Evolutionary conservation across 2,113 vertebrate species (phyloP).

Genomic region (Phrynosoma blainvillii): DNA sequence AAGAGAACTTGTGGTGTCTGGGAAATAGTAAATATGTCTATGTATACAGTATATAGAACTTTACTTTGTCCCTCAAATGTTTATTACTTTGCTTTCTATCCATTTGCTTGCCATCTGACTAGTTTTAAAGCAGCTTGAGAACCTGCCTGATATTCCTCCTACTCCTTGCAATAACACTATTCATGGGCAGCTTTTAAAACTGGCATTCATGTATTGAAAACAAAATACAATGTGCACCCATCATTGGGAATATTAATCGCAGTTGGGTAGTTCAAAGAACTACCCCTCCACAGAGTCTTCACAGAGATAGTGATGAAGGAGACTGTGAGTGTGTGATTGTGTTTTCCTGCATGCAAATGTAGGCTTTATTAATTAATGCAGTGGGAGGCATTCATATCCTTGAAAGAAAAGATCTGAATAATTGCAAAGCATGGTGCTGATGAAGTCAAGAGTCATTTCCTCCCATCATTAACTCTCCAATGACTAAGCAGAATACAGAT

Average conservation of each 20-base stretch:
- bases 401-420: slow-evolving; percentile 35
- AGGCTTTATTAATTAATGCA: not conserved
- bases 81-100: no score
- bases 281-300: not conserved
- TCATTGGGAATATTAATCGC: not conserved
- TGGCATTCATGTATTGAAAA: not conserved
- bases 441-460: slow-evolving; percentile 1
- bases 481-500: not conserved
- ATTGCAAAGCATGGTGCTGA: slow-evolving; percentile 11
- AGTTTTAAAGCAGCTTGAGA: not conserved
- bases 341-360: not conserved
- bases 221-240: not conserved
- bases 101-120: not conserved
- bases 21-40: no score
- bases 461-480: not conserved
- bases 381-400: not conserved
- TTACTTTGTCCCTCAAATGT: no score
- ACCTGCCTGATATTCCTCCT: not conserved
- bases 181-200: not conserved
- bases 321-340: not conserved
- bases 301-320: not conserved
- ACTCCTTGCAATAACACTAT: not conserved
- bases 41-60: no score
- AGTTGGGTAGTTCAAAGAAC: not conserved
- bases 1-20: no score